Percentiles rank a stretch among this genome's conserved stretches.
Conservation (phyloP, 2,113 vertebrate genomes). For the Brachirus orientalis region DNA sequence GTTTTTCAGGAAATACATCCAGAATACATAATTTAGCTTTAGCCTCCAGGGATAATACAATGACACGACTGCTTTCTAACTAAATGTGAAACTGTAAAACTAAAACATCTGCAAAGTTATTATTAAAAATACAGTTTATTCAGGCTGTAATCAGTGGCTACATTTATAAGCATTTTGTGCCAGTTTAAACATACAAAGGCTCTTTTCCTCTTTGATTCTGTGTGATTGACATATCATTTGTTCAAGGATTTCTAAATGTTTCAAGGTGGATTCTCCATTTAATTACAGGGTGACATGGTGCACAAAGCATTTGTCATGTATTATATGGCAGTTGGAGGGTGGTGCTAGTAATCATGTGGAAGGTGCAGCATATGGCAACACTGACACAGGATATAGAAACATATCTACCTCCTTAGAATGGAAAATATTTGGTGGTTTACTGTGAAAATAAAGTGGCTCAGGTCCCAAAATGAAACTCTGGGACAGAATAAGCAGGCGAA, state of each 20-base stretch:
- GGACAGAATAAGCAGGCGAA: neutral
- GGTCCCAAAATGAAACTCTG: constrained; percentile 43
- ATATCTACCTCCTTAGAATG: constrained; percentile 30
- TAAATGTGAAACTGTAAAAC: too few relatives aligned
- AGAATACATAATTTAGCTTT: too few relatives aligned
- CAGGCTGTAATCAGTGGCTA: neutral
- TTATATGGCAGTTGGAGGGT: constrained; percentile 19
- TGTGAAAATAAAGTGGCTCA: constrained; percentile 4
- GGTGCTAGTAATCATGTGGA: constrained; percentile 39
- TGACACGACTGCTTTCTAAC: too few relatives aligned
- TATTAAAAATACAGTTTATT: neutral
- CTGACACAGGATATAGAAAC: constrained; percentile 37
- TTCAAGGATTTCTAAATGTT: constrained; percentile 20
- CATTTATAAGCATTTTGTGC: neutral
- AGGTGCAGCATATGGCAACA: constrained; percentile 44
- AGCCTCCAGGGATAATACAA: too few relatives aligned
- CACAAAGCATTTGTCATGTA: constrained; percentile 25
- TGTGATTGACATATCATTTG: constrained; percentile 6
- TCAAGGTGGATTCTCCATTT: constrained; percentile 35
- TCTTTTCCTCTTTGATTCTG: constrained; percentile 31
- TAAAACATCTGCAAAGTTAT: neutral
- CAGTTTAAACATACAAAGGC: constrained; percentile 14
- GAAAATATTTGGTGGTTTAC: constrained; percentile 13
- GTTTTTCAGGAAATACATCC: too few relatives aligned
- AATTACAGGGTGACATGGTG: constrained; percentile 38